Evolutionary conservation across 2,113 vertebrate genomes (phyloP).

Genomic region (Heterotis niloticus): DNA sequence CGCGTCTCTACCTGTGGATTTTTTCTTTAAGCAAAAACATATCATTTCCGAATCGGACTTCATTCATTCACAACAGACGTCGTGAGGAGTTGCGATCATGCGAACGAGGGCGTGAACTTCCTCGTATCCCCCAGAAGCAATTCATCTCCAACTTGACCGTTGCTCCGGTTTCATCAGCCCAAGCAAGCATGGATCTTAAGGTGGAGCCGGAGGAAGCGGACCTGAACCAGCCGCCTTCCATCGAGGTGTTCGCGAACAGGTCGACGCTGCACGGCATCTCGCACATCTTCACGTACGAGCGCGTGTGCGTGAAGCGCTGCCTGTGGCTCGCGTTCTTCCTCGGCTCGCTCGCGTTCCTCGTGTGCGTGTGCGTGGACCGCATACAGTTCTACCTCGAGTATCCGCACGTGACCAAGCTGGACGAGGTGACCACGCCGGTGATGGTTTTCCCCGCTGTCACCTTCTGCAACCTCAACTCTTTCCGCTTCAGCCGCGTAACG

Average conservation of each 20-base stretch:
- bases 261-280: slow-evolving; percentile 94
- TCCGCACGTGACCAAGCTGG: slow-evolving; percentile 94
- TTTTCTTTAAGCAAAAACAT: not conserved
- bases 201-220: slow-evolving; percentile 81
- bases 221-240: slow-evolving; percentile 74
- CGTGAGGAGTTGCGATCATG: not conserved
- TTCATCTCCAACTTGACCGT: not conserved
- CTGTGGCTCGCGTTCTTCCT: slow-evolving; percentile 89
- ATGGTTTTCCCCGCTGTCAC: slow-evolving; percentile 93
- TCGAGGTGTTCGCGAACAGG: slow-evolving; percentile 91
- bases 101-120: not conserved
- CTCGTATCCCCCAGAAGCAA: not conserved
- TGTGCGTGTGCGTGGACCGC: slow-evolving; percentile 87
- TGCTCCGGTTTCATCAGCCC: not conserved
- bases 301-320: slow-evolving; percentile 80
- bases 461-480: slow-evolving; percentile 96
- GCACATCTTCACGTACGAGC: slow-evolving; percentile 95
- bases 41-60: not conserved
- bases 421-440: slow-evolving; percentile 81
- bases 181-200: slow-evolving; percentile 82
- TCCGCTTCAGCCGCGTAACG: slow-evolving; percentile 89
- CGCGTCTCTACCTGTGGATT: slow-evolving; percentile 9
- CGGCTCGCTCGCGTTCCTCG: slow-evolving; percentile 79
- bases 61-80: not conserved
- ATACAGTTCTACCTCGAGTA: slow-evolving; percentile 95